Base-by-base conservation (phyloP, 1,140 invertebrate species). In the Halictus rubicundus region DNA sequence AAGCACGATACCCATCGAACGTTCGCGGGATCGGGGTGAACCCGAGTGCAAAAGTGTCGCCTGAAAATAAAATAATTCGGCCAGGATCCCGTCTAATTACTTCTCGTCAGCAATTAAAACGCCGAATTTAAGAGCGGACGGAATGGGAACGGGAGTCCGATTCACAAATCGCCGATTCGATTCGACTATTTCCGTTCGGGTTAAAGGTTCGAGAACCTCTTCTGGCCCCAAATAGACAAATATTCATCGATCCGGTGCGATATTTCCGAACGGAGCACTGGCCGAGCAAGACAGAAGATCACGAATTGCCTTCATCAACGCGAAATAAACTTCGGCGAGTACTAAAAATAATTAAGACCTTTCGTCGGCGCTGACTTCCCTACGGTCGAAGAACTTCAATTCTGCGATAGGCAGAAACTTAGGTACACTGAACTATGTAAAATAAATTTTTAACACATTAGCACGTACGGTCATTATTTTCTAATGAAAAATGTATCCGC, bases 121-220 rank as follows among this genome's bases (percentile, higher is more conserved):
- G 68, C 57, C 57, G 23, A 54, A 19, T 84, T 84, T 63, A 71
- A 25, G 61, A 57, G 69, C n/a, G 80, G 54, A 27, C 54, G 32
- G 80, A 84, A 85, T 76, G 49, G 54, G 82, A 85, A 42, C 82
- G 63, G 63, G 42, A 42, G 80, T 80, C 84, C 70, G 71, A 80
- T 84, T 80, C 57, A 49, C 37, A 81, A 85, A 68, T 61, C 60
- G 66, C 59, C 73, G 46, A n/a, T 46, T 27, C 16, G 39, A 23
- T 52, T 81, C 59, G 61, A 6, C 83, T 85, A 85, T 85, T 84
- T 84, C 39, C 23, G 65, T 77, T 46, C 72, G 52, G 83, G 73
- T 85, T 80, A 85, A 81, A 66, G 84, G 83, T 85, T 85, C 83
- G 78, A 81, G 69, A 78, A 85, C 73, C 83, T 70, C 64, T 23